Conservation (phyloP, 2,888 invertebrate genomes). For the Apeira syringaria region DNA sequence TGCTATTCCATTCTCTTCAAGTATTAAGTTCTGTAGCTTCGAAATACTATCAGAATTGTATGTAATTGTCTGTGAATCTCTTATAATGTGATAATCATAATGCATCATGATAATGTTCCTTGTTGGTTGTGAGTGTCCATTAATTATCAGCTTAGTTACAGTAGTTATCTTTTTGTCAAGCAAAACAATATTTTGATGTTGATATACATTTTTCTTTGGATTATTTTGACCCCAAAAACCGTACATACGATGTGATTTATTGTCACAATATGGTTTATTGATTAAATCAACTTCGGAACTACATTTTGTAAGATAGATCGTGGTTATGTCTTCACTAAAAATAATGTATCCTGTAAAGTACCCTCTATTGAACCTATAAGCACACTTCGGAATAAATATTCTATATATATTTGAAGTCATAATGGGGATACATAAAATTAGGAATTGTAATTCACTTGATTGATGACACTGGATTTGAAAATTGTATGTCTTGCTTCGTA, state of each 20-base stretch:
- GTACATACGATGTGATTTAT: conserved; percentile 39
- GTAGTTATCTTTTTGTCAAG: conserved; percentile 35
- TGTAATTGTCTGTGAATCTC: conserved; percentile 58
- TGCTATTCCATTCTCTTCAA: conserved; percentile 36
- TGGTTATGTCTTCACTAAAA: conserved; percentile 34
- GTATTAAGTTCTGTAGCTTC: conserved; percentile 52
- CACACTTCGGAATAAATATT: conserved; percentile 53
- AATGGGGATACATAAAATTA: too few relatives aligned
- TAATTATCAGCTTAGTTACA: conserved; percentile 47
- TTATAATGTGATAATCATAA: conserved; percentile 61
- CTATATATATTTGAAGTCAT: conserved; percentile 18
- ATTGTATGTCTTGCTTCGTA: too few relatives aligned
- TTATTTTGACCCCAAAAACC: conserved; percentile 43
- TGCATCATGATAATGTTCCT: conserved; percentile 54
- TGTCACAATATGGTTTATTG: conserved; percentile 25
- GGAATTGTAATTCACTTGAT: too few relatives aligned
- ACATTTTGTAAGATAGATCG: conserved; percentile 57
- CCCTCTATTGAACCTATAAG: conserved; percentile 31
- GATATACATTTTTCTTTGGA: conserved; percentile 22
- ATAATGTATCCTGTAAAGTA: conserved; percentile 55
- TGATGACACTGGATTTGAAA: too few relatives aligned
- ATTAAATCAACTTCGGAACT: conserved; percentile 30
- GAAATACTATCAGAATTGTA: conserved; percentile 49
- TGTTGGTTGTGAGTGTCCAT: conserved; percentile 37
- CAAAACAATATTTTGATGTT: conserved; percentile 39